Evolutionary conservation across 2,113 vertebrate species (phyloP).

Genomic region (Lagenorhynchus albirostris): DNA sequence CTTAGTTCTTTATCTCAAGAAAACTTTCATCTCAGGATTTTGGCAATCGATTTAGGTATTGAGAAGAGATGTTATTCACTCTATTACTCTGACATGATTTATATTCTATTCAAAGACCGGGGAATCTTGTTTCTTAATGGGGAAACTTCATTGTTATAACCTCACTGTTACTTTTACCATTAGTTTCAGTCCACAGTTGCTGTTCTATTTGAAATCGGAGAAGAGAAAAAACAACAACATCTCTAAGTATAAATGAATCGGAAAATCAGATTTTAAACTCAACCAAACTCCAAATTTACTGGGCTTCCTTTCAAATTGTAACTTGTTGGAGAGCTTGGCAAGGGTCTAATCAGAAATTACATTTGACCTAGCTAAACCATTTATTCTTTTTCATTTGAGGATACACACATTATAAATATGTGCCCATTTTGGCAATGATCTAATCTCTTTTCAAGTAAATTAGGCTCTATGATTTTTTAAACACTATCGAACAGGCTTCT

Average conservation of each 20-base stretch:
- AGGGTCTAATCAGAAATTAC: conserved; percentile 31
- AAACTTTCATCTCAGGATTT: background rate
- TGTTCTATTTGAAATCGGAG: background rate
- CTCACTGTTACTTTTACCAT: background rate
- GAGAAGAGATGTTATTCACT: background rate
- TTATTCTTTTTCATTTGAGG: conserved; percentile 11
- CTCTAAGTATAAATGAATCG: conserved; percentile 25
- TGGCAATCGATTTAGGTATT: background rate
- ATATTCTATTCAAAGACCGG: background rate
- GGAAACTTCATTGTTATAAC: background rate
- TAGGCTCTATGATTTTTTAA: background rate
- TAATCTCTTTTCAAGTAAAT: conserved; percentile 59
- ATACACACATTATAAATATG: background rate
- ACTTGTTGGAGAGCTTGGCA: background rate
- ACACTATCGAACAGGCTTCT: background rate
- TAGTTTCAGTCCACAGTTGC: background rate
- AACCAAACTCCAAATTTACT: conserved; percentile 13
- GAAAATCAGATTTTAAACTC: conserved; percentile 34
- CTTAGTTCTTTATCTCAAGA: background rate
- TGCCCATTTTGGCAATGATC: background rate
- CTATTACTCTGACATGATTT: background rate
- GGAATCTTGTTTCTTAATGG: background rate
- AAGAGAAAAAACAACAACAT: background rate
- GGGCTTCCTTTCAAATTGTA: background rate
- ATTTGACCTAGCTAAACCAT: conserved; percentile 23